Evolutionary conservation across 2,888 invertebrate species (phyloP).

Genomic region (Leptopilina syphax): DNA sequence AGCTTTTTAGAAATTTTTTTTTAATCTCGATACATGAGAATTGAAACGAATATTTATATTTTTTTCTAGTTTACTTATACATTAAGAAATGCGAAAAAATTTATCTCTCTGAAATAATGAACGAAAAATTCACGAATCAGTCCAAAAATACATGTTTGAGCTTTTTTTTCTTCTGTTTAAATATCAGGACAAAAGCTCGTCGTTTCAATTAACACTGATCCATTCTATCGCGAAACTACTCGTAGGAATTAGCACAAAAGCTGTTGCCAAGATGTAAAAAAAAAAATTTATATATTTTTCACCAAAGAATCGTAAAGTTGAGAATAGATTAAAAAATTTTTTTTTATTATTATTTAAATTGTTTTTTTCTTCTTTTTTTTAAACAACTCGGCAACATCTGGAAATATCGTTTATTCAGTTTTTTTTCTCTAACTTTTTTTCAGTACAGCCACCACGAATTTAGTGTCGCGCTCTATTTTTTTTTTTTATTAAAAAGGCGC

Average conservation of each 20-base stretch:
- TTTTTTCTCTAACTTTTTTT: conserved; percentile 5
- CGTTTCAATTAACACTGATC: conserved; percentile 34
- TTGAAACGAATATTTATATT: conserved; percentile 12
- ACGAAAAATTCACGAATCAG: not conserved
- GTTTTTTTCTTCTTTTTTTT: conserved; percentile 1
- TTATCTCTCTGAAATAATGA: conserved; percentile 9
- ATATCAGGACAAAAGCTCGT: conserved; percentile 16
- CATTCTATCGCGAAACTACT: conserved; percentile 22
- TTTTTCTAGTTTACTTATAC: conserved; percentile 2
- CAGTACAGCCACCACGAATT: conserved; percentile 39
- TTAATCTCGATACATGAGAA: conserved; percentile 2
- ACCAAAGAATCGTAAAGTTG: not conserved
- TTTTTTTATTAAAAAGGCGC: conserved; percentile 30
- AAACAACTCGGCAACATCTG: conserved; percentile 21
- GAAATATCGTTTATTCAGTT: conserved; percentile 14
- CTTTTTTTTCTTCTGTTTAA: conserved; percentile 11
- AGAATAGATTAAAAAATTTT: not conserved
- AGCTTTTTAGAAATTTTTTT: not conserved
- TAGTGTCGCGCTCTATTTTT: conserved; percentile 31
- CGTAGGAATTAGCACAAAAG: conserved; percentile 27
- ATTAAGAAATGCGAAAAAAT: conserved; percentile 18
- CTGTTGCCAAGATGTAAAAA: conserved; percentile 33
- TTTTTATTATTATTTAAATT: no score
- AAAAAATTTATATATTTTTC: not conserved
- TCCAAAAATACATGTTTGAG: conserved; percentile 40